Evolutionary conservation across 1,140 invertebrate species (phyloP).

Genomic region (Rhopalosiphum padi): DNA sequence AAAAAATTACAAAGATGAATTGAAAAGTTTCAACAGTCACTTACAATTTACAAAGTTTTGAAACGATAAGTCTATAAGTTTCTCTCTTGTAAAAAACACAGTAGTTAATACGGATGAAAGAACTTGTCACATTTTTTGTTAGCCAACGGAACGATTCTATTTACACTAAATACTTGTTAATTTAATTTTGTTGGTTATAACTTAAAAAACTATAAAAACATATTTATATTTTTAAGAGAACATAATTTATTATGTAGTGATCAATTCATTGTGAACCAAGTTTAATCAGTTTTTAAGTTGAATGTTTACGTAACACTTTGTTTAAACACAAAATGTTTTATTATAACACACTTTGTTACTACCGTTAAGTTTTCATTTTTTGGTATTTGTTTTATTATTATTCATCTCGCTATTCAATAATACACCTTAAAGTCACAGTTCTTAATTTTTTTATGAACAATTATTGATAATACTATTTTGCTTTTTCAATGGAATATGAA

Average conservation of each 20-base stretch:
- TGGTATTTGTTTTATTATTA: background rate
- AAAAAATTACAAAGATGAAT: background rate
- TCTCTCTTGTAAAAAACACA: background rate
- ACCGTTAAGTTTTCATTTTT: background rate
- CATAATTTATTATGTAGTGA: background rate
- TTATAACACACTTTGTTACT: background rate
- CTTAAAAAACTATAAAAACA: background rate
- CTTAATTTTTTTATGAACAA: background rate
- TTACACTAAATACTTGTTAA: background rate
- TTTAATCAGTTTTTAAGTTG: background rate
- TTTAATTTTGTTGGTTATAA: background rate
- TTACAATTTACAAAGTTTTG: slow-evolving; percentile 40
- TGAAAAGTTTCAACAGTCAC: slow-evolving; percentile 34
- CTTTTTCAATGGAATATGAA: no score
- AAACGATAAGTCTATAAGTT: slow-evolving; percentile 41
- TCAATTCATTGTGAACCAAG: background rate
- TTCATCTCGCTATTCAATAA: background rate
- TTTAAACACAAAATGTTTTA: background rate
- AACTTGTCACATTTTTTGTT: background rate
- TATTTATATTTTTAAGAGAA: background rate
- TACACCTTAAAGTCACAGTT: background rate
- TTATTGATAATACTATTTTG: background rate
- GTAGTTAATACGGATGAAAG: background rate
- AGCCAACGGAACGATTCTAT: background rate
- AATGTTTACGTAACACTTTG: background rate